Evolutionary conservation across 1,140 invertebrate genomes (phyloP), one percentile per base, ranked within the genome.

Genomic region (Lamellibrachia luymesi): DNA sequence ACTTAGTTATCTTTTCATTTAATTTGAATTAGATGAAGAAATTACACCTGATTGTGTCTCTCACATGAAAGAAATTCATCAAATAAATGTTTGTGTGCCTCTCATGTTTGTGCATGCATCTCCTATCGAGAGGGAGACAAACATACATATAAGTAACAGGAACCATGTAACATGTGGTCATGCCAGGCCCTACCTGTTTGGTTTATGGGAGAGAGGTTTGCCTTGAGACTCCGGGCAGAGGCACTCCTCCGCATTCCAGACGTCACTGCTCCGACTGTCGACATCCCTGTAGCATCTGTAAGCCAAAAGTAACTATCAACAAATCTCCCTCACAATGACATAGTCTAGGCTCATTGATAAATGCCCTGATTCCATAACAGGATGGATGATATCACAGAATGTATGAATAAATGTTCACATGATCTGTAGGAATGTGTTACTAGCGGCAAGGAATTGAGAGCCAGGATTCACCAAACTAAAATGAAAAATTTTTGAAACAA

Each of bases 161-260:
- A 80, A 22, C 17, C 13, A 80, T 80, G 64, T 80, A 22, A 4
- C 8, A 80, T 6, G 13, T 10, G 13, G 64, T 80, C 13, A 17
- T 80, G 64, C 49, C 91, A 91, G 49, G 2, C 91, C 91, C 91
- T 91, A 91, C 91, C 51, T 49, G 91, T 91, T 22, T 6, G 38
- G 91, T 91, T 50, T 10, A 7, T 90, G n/a, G 92, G 92, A 13
- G 64, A 90, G 49, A 93, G 89, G 4, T 27, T 10, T 52, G 38
- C 89, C 7, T 80, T 52, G 49, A 93, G 92, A 38, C 51, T 93
- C 22, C 92, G 92, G 38, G 92, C 27, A 7, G 92, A 93, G 13
- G 64, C 89, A 50, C 92, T 93, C n/a, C 92, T 38, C 8, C 92
- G 49, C 92, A 93, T 93, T 13, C 92, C 92, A 90, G 91, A 80